These are phyloP conservation scores for Conger conger DNA, from an alignment of 2,113 vertebrate genomes.

Conservation along the genomic window DNA sequence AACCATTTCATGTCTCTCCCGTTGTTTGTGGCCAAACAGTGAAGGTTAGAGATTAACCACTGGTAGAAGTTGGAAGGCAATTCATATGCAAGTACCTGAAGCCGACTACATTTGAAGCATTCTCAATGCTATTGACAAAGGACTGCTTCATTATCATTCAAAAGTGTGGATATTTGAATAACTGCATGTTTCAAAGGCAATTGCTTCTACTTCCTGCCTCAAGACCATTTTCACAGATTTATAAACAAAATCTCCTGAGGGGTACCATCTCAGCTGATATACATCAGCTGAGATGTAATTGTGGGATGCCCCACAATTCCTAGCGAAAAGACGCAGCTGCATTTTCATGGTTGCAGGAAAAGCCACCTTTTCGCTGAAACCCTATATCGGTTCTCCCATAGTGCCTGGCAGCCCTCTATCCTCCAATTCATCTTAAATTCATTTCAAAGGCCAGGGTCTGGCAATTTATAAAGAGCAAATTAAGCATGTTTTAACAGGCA, in stretches of 20 bases:
- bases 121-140: constrained; percentile 59
- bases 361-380: constrained; percentile 55
- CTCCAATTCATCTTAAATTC: constrained; percentile 74
- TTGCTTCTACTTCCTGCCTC: neutral
- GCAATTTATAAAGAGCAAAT: constrained; percentile 56
- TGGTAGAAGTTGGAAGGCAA: constrained; percentile 57
- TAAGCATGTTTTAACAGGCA: neutral
- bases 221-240: neutral
- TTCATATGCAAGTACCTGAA: constrained; percentile 62
- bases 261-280: constrained; percentile 54
- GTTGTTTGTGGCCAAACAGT: constrained; percentile 12
- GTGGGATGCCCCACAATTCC: constrained; percentile 59
- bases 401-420: constrained; percentile 57
- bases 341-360: constrained; percentile 58
- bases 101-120: constrained; percentile 55
- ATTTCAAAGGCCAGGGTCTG: constrained; percentile 69
- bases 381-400: constrained; percentile 65
- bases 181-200: constrained; percentile 18
- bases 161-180: constrained; percentile 62
- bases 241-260: neutral
- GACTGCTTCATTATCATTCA: constrained; percentile 55
- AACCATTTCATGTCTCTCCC: neutral
- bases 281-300: constrained; percentile 39
- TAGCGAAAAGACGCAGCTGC: constrained; percentile 54
- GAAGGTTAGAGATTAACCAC: neutral